Evolutionary conservation across 2,888 invertebrate species (phyloP).

Genomic region (Endotricha flammealis): DNA sequence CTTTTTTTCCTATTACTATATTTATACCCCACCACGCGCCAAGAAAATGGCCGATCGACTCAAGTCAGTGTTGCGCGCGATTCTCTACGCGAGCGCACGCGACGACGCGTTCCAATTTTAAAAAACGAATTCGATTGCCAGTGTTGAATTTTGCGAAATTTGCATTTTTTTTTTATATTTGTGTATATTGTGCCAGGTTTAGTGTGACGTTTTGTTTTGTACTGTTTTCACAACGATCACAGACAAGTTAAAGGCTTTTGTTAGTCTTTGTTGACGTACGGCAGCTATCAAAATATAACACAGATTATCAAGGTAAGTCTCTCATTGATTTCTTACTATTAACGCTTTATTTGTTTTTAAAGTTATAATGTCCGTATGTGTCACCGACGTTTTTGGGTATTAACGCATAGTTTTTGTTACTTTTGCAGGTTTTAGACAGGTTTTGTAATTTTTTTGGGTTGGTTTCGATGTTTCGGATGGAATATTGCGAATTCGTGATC

Average conservation of each 20-base stretch:
- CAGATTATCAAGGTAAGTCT: conserved; percentile 58
- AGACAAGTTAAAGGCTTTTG: conserved; percentile 35
- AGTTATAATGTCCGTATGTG: conserved; percentile 4
- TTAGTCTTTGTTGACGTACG: conserved; percentile 51
- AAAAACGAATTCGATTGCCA: conserved; percentile 29
- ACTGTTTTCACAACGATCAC: conserved; percentile 1
- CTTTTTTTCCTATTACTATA: conserved; percentile 57
- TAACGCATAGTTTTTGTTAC: conserved; percentile 16
- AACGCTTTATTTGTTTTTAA: conserved; percentile 27
- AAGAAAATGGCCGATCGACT: conserved; percentile 58
- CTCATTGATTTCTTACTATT: conserved; percentile 35
- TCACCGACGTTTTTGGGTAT: conserved; percentile 19
- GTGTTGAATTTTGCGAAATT: conserved; percentile 27
- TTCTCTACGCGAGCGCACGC: conserved; percentile 55
- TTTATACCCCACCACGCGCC: conserved; percentile 57
- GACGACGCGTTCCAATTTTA: conserved; percentile 26
- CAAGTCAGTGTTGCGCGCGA: conserved; percentile 61
- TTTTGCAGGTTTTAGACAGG: conserved; percentile 24
- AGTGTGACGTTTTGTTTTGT: conserved; percentile 20
- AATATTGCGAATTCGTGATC: too few species aligned
- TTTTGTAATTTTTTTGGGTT: conserved; percentile 14
- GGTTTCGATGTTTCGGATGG: too few species aligned
- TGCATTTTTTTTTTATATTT: conserved; percentile 29
- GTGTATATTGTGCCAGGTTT: conserved; percentile 36
- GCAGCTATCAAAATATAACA: conserved; percentile 65